These are phyloP conservation scores for Babylonia areolata DNA, from an alignment of 1,140 invertebrate genomes.

Conservation along the genomic window DNA sequence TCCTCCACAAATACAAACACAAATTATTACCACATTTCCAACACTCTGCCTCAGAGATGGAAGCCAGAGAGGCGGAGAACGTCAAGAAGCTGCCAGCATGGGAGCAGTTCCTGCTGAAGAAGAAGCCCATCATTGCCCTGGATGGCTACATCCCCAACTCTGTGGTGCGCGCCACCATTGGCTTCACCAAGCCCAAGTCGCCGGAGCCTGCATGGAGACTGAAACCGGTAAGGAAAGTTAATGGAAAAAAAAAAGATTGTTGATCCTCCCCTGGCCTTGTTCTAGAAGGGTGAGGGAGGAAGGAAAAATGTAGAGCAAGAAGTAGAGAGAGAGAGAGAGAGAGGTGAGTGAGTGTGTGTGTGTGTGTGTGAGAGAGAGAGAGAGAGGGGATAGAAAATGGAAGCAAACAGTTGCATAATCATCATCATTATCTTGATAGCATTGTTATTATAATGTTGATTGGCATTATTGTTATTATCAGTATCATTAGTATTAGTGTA, in stretches of 20 bases:
- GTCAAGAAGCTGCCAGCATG: constrained; percentile 32
- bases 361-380: not conserved
- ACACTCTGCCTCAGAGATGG: not conserved
- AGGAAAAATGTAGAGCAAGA: not conserved
- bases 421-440: too few relatives aligned
- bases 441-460: too few relatives aligned
- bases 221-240: not conserved
- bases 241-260: too few relatives aligned
- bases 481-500: too few relatives aligned
- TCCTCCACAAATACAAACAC: too few relatives aligned
- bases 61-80: not conserved
- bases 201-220: constrained; percentile 11
- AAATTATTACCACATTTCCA: not conserved
- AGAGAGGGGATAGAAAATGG: not conserved
- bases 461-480: too few relatives aligned
- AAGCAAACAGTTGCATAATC: too few relatives aligned
- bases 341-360: not conserved
- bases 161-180: constrained; percentile 36
- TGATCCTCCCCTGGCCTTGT: not conserved
- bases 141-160: constrained; percentile 52
- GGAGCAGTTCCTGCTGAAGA: constrained; percentile 40
- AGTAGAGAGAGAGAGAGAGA: not conserved
- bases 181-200: constrained; percentile 27
- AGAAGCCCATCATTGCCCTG: constrained; percentile 44
- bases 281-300: not conserved